Base-by-base conservation (phyloP, 2,797 vertebrate genomes). In the Poeciliopsis turneri region DNA sequence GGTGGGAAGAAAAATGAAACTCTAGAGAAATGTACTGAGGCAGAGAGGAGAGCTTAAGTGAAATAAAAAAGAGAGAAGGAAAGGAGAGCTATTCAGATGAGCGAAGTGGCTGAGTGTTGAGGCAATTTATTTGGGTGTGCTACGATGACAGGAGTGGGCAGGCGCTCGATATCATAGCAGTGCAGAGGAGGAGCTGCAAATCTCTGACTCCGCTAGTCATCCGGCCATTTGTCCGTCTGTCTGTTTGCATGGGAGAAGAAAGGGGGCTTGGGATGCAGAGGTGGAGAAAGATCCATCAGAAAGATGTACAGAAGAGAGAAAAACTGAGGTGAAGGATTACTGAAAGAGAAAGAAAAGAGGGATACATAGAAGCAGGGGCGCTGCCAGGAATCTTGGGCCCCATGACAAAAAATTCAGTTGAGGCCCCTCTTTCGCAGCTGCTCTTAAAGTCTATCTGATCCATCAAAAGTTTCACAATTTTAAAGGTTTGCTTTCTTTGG, bases 1-100 rank as follows among this genome's bases (percentile, higher is more conserved):
- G 86, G 85, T 84, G 68, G 85, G 84, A 79, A 85, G 86, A 89
- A 87, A 90, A 90, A 92, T 85, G 66, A 85, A 89, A 77, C 85
- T 78, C 82, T 55, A 23, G 74, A 87, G 88, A 87, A 79, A 82
- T 76, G 80, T 77, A 79, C 75, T 53, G 73, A 72, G 73, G 73
- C 78, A 39, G 78, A 57, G 41, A 75, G 71, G 61, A 53, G 78
- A 76, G 84, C 84, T 87, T 86, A 78, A 82, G 83, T 82, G 87
- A 87, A 80, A 86, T 77, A 77, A 85, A 86, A 76, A 75, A 25
- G 20, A 53, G 68, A 76, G 69, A 74, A 30, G 64, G 77, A 75
- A 68, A 70, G 83, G 78, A 78, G 80, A 87, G 85, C 76, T 72
- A 73, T 68, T 84, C 72, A 85, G 77, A 90, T 25, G 49, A 78